phyloP scores from a whole-genome alignment of 2,797 vertebrate species.

The Silurus lanzhouensis region DNA sequence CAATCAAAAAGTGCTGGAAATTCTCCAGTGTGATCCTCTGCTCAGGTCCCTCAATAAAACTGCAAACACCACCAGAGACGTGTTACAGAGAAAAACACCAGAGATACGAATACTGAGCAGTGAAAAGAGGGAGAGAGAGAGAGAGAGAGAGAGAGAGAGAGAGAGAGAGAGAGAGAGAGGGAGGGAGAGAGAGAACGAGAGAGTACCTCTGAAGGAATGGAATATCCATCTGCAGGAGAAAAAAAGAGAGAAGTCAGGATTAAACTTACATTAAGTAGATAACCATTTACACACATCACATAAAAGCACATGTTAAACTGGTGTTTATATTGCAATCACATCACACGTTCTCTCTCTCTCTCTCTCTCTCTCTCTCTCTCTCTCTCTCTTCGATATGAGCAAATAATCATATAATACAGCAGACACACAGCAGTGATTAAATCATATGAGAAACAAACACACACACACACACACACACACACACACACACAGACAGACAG shows the following conservation, averaged over 20 bases:
- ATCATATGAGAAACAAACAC: neutral
- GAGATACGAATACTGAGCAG: neutral
- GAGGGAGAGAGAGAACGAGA: no score
- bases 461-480: constrained; percentile 16
- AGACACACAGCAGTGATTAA: constrained; percentile 12
- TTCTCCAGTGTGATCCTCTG: constrained; percentile 85
- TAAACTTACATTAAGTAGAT: neutral
- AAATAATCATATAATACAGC: constrained; percentile 8
- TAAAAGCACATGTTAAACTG: no score
- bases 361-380: no score
- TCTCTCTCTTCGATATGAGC: neutral
- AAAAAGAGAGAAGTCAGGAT: neutral
- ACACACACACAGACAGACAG: constrained; percentile 1
- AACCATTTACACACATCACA: neutral
- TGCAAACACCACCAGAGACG: constrained; percentile 57
- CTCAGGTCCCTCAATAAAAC: constrained; percentile 83
- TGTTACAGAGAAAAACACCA: neutral
- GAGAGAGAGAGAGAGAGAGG: neutral
- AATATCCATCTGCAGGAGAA: neutral
- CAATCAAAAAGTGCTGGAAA: constrained; percentile 88
- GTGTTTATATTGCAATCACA: no score
- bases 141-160: neutral
- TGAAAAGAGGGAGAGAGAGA: no score
- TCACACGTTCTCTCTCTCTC: no score
- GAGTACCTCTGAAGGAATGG: neutral